phyloP scores from a whole-genome alignment of 2,797 vertebrate species.

The Myiotriccus ornatus region DNA sequence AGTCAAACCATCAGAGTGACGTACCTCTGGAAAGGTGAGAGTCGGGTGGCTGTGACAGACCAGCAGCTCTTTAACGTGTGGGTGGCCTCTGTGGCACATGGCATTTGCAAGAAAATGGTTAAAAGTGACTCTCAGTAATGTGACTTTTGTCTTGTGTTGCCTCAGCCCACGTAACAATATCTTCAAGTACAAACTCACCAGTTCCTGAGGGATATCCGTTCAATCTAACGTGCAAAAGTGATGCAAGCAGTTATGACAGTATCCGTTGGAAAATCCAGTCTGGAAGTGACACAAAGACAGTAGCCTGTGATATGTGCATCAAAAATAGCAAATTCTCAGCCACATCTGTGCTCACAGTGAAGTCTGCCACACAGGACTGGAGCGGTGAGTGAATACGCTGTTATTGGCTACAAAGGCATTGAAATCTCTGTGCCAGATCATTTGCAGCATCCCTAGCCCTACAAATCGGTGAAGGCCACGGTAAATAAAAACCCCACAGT shows the following conservation, averaged over 20 bases:
- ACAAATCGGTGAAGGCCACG: background rate
- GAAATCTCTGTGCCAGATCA: background rate
- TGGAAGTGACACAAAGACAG: background rate
- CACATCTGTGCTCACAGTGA: slow-evolving; percentile 56
- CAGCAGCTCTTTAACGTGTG: background rate
- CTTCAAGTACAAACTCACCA: background rate
- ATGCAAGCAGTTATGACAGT: slow-evolving; percentile 62
- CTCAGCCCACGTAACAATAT: slow-evolving; percentile 66
- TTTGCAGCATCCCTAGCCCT: background rate
- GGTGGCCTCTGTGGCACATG: background rate
- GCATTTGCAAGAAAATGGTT: background rate
- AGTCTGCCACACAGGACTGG: slow-evolving; percentile 56
- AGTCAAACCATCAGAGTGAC: slow-evolving; percentile 54
- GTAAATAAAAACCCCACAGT: background rate
- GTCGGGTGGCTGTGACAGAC: background rate
- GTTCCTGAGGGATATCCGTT: slow-evolving; percentile 68
- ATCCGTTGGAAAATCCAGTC: slow-evolving; percentile 72
- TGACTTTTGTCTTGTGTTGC: slow-evolving; percentile 30
- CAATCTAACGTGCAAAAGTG: slow-evolving; percentile 66
- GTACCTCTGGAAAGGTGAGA: slow-evolving; percentile 66
- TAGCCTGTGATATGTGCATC: slow-evolving; percentile 20
- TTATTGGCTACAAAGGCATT: background rate
- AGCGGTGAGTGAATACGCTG: slow-evolving; percentile 56
- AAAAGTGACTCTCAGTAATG: background rate
- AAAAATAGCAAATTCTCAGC: background rate